A percentile compares a stretch with the other conserved stretches of the same genome.
phyloP scores from a whole-genome alignment of 2,113 vertebrate genomes.

The Cricetomys ansorgei region DNA sequence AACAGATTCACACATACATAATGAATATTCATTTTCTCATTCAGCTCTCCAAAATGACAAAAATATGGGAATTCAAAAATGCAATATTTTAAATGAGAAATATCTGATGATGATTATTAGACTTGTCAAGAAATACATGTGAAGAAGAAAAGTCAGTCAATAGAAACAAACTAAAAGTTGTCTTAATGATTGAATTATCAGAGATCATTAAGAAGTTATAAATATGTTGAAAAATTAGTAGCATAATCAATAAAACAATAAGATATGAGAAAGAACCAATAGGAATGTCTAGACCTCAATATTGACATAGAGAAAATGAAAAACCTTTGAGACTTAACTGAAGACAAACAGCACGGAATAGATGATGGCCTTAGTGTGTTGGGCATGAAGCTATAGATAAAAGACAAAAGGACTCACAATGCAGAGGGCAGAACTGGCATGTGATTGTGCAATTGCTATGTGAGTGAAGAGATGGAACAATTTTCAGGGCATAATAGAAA shows the following conservation, averaged over 20 bases:
- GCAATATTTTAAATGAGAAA: background rate
- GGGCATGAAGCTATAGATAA: background rate
- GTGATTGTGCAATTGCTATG: background rate
- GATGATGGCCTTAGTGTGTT: background rate
- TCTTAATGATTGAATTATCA: background rate
- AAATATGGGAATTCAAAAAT: background rate
- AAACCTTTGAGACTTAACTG: background rate
- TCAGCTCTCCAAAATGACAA: background rate
- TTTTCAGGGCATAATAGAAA: background rate
- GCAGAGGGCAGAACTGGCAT: background rate
- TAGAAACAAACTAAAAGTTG: background rate
- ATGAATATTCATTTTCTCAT: background rate
- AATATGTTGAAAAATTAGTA: background rate
- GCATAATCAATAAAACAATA: background rate
- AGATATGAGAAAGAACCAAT: background rate
- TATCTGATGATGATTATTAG: background rate
- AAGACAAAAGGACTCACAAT: background rate
- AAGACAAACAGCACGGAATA: background rate
- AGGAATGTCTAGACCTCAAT: background rate
- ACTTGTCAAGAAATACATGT: background rate
- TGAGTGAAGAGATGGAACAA: background rate
- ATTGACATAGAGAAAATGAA: background rate
- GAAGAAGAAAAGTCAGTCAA: background rate
- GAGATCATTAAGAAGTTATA: constrained; percentile 7
- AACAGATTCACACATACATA: background rate